phyloP scores from a whole-genome alignment of 2,888 invertebrate genomes.

The Terebella lapidaria region DNA sequence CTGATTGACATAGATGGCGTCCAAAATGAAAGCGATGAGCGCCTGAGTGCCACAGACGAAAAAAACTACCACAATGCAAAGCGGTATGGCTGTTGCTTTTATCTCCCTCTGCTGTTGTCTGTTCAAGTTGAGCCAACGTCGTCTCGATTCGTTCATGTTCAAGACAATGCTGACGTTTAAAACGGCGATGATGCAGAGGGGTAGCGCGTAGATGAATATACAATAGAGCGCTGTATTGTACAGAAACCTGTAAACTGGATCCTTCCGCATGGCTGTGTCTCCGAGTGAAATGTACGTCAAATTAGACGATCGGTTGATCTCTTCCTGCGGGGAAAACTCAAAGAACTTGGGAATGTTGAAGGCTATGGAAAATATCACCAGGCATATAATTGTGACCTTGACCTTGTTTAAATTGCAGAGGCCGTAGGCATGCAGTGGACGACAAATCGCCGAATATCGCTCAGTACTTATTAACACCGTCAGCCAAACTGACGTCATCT shows the following conservation, averaged over 20 bases:
- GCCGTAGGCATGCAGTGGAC: slow-evolving; percentile 35
- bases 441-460: slow-evolving; percentile 47
- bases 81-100: slow-evolving; percentile 45
- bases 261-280: slow-evolving; percentile 17
- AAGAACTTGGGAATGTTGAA: slow-evolving; percentile 40
- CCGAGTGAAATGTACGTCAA: slow-evolving; percentile 13
- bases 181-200: slow-evolving; percentile 35
- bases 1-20: slow-evolving; percentile 24
- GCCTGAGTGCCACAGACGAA: slow-evolving; percentile 36
- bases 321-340: slow-evolving; percentile 26
- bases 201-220: slow-evolving; percentile 34
- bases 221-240: slow-evolving; percentile 33
- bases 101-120: slow-evolving; percentile 39
- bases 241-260: slow-evolving; percentile 25
- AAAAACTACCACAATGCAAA: slow-evolving; percentile 46
- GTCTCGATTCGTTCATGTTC: slow-evolving; percentile 37
- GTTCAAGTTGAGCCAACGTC: slow-evolving; percentile 29
- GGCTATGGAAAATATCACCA: slow-evolving; percentile 29
- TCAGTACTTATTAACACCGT: slow-evolving; percentile 47
- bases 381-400: slow-evolving; percentile 31
- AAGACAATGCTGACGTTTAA: slow-evolving; percentile 43
- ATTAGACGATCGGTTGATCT: slow-evolving; percentile 7
- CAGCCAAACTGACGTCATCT: slow-evolving; percentile 43
- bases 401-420: slow-evolving; percentile 30
- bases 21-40: slow-evolving; percentile 26